Evolutionary conservation across 2,888 invertebrate species (phyloP).

Genomic region (Aleiodes leptofemur): DNA sequence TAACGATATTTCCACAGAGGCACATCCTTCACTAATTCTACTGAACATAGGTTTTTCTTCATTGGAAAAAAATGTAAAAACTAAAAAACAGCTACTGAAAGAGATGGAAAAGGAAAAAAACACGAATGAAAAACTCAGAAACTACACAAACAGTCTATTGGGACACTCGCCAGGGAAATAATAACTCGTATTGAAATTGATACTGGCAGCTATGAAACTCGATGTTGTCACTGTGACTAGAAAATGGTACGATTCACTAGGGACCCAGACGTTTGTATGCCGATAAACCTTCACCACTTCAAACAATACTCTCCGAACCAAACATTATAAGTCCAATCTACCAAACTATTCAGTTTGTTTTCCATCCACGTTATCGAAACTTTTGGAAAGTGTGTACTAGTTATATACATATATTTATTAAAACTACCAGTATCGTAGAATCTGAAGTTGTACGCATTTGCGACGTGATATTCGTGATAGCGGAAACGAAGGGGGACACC

Average conservation of each 20-base stretch:
- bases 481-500: slow-evolving; percentile 12
- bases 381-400: not conserved
- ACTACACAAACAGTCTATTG: slow-evolving; percentile 28
- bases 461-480: slow-evolving; percentile 44
- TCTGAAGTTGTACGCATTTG: slow-evolving; percentile 30
- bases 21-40: not conserved
- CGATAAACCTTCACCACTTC: too few species aligned
- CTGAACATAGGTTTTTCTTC: too few species aligned
- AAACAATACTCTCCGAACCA: too few species aligned
- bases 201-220: slow-evolving; percentile 26
- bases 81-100: not conserved
- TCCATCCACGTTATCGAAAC: too few species aligned
- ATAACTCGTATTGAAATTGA: slow-evolving; percentile 42
- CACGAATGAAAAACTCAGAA: slow-evolving; percentile 6
- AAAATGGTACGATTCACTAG: slow-evolving; percentile 22
- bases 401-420: not conserved
- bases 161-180: slow-evolving; percentile 29
- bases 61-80: too few species aligned
- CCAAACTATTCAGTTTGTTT: too few species aligned
- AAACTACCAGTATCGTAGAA: not conserved
- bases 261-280: slow-evolving; percentile 8
- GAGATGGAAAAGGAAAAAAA: not conserved
- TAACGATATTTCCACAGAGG: slow-evolving; percentile 1
- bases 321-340: too few species aligned
- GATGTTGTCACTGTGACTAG: not conserved